Evolutionary conservation across 1,140 invertebrate genomes (phyloP).

Genomic region (Ptiloglossa arizonensis): DNA sequence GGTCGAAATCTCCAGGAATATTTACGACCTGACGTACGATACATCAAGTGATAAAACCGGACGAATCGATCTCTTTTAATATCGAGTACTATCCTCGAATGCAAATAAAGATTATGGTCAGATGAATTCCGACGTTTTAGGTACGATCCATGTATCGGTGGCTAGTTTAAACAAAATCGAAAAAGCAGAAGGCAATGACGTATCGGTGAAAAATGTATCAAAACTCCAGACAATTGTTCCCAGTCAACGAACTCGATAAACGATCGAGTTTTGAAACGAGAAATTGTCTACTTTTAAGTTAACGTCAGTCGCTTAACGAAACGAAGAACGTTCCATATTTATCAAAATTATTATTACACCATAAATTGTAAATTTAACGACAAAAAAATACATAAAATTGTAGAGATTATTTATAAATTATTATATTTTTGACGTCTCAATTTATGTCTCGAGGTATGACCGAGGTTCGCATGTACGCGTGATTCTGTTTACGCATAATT

Average conservation of each 20-base stretch:
- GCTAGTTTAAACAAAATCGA: background rate
- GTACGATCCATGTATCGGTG: background rate
- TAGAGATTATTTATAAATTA: too few species aligned
- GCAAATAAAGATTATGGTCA: constrained; percentile 61
- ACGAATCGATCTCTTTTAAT: constrained; percentile 63
- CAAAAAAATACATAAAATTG: too few species aligned
- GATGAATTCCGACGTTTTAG: constrained; percentile 39
- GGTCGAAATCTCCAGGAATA: constrained; percentile 67
- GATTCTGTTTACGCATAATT: too few species aligned
- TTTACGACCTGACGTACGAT: constrained; percentile 65
- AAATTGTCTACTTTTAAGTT: too few species aligned
- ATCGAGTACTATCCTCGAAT: constrained; percentile 43
- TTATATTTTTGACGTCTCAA: too few species aligned
- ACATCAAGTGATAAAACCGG: constrained; percentile 66
- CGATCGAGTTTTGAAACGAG: too few species aligned
- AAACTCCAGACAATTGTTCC: background rate
- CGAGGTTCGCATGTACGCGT: too few species aligned
- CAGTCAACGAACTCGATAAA: background rate
- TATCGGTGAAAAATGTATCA: background rate
- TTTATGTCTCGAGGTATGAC: too few species aligned
- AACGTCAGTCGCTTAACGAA: too few species aligned
- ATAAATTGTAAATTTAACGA: too few species aligned
- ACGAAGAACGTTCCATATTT: too few species aligned
- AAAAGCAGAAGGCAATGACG: background rate
- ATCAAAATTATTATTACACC: too few species aligned